Base-by-base conservation (phyloP, 2,113 vertebrate species). In the Sander lucioperca region DNA sequence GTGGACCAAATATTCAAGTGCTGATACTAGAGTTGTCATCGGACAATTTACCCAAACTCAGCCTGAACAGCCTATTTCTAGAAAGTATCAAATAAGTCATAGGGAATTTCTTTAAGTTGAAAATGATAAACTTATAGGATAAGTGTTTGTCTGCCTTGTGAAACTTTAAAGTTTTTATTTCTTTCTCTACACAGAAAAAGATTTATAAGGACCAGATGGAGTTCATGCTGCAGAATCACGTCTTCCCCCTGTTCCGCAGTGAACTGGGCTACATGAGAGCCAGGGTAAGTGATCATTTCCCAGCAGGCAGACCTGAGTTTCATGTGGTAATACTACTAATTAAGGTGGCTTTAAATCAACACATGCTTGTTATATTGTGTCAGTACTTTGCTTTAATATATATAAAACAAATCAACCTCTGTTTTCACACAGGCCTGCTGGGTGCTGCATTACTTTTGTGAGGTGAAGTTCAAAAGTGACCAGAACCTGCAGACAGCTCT, bases 171-270 rank as follows among this genome's bases (percentile, higher is more conserved):
- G 14, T 71, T 65, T 57, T 19, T 15, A 4, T 54, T 23, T 50
- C 13, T 36, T 73, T 68, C 10, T 48, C 51, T 30, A 2, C 33
- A 80, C 95, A 99, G 98, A 99, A 99, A 93, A 99, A 99, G 92
- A 96, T 99, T 85, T 99, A 99, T 87, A 99, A 99, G 94, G 97
- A 99, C 94, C 98, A 99, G 91, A 99, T 99, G 98, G 98, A 99
- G 93, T 97, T 97, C 85, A 99, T 99, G 98, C 91, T 99, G 84
- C 98, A 99, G 93, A 99, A 97, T 94, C 97, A 99, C 9, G 98
- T 99, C 81, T 99, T 99, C 89, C 97, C 98, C 84, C 95, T 99
- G 39, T 99, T 99, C 94, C 97, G 96, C 93, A 99, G 95, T 91
- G 97, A 97, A 83, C 95, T 99, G 79, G 98, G 98, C 82, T 99